Percentiles rank a stretch among this genome's conserved stretches.
Evolutionary conservation across 2,888 invertebrate species (phyloP).

Genomic region (Agrochola circellaris): DNA sequence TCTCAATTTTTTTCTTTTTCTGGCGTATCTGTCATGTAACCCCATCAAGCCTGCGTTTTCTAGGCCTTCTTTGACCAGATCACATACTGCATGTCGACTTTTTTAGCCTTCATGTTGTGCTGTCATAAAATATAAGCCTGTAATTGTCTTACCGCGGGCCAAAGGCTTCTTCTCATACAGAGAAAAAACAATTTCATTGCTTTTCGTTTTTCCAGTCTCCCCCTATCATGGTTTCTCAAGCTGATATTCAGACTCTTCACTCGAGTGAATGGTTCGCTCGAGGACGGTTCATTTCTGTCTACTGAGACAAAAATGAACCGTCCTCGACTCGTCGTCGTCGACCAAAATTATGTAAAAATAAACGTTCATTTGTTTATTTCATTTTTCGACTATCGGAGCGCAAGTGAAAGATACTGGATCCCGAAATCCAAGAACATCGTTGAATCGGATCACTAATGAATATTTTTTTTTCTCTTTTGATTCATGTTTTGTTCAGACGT

Average conservation of each 20-base stretch:
- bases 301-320: too few species aligned
- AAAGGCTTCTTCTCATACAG: too few species aligned
- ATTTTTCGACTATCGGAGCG: background rate
- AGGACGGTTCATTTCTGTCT: too few species aligned
- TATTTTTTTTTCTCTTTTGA: background rate
- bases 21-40: too few species aligned
- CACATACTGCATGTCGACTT: background rate
- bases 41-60: too few species aligned
- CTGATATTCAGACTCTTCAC: background rate
- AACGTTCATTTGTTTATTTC: background rate
- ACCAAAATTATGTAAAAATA: too few species aligned
- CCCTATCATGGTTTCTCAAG: background rate
- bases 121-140: background rate
- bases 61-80: background rate
- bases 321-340: too few species aligned
- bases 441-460: background rate
- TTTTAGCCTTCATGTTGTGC: background rate
- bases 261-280: too few species aligned
- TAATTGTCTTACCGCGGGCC: background rate
- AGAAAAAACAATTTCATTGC: background rate
- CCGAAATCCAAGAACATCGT: background rate
- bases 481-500: background rate
- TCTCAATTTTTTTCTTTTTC: too few species aligned
- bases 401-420: background rate
- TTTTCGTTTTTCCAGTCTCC: too few species aligned